Conservation (phyloP, 2,888 invertebrate genomes). For the Lomographa bimaculata region DNA sequence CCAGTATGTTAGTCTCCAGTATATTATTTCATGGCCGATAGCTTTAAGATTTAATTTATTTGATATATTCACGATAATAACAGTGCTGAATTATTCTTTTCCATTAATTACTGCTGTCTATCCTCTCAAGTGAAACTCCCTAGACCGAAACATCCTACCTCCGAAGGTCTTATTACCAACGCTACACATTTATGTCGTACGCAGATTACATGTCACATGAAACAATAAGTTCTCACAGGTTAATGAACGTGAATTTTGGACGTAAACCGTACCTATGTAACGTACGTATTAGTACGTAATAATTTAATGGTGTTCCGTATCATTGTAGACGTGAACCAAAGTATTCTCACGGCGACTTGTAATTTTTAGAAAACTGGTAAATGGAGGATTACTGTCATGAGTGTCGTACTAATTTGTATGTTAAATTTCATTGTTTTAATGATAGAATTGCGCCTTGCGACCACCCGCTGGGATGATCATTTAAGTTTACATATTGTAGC, state of each 20-base stretch:
- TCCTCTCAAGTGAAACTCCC: slow-evolving; percentile 16
- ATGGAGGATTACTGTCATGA: slow-evolving; percentile 19
- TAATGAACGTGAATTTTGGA: slow-evolving; percentile 73
- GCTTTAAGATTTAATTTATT: no score
- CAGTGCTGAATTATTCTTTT: no score
- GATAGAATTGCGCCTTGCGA: no score
- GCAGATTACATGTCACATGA: slow-evolving; percentile 62
- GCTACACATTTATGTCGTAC: slow-evolving; percentile 23
- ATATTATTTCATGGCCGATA: no score
- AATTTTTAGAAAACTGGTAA: slow-evolving; percentile 49
- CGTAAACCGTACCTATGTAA: slow-evolving; percentile 27
- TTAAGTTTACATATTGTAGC: no score
- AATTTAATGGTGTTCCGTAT: slow-evolving; percentile 64
- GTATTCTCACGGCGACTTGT: slow-evolving; percentile 62
- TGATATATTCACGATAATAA: no score
- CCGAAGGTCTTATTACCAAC: slow-evolving; percentile 13
- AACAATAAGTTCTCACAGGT: slow-evolving; percentile 77
- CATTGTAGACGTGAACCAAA: slow-evolving; percentile 64
- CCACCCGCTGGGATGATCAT: no score
- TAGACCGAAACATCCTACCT: slow-evolving; percentile 10
- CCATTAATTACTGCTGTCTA: no score
- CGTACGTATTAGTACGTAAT: slow-evolving; percentile 62
- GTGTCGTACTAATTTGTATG: slow-evolving; percentile 27
- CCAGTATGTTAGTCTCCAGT: no score
- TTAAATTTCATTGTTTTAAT: no score